These are phyloP conservation scores for Streptopelia turtur DNA, from an alignment of 2,797 vertebrate species.

Conservation along the genomic window DNA sequence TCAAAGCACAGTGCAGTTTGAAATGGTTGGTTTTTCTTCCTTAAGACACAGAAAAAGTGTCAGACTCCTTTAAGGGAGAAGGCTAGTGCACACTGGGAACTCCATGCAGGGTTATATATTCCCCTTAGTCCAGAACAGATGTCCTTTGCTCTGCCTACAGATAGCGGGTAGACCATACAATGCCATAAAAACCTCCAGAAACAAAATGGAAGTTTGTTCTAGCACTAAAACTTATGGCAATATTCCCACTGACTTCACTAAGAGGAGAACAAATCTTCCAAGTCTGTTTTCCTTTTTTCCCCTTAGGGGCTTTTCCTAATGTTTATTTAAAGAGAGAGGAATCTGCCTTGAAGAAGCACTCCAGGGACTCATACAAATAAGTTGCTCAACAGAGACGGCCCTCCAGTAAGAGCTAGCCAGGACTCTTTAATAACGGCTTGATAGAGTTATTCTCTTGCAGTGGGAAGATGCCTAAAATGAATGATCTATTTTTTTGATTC, in stretches of 20 bases:
- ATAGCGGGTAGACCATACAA: background rate
- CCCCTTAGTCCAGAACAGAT: background rate
- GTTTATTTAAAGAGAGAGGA: conserved; percentile 52
- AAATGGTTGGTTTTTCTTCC: background rate
- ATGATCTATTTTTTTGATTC: background rate
- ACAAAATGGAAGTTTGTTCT: conserved; percentile 28
- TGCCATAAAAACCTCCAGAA: background rate
- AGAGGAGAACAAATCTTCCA: background rate
- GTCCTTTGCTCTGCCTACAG: background rate
- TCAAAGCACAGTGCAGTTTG: background rate
- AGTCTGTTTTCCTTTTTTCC: background rate
- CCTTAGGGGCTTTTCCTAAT: conserved; percentile 19
- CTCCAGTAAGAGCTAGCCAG: background rate
- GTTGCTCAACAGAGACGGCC: conserved; percentile 1
- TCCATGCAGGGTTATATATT: background rate
- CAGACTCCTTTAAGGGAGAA: background rate
- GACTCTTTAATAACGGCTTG: background rate
- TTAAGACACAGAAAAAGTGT: background rate
- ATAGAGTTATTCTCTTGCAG: background rate
- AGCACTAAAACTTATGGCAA: conserved; percentile 7
- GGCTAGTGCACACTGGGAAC: background rate
- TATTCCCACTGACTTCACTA: conserved; percentile 12
- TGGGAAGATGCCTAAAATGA: background rate
- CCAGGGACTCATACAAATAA: conserved; percentile 42
- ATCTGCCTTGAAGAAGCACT: conserved; percentile 42